A percentile compares a stretch with the other conserved stretches of the same genome.
Conservation (phyloP, 2,113 vertebrate species). For the Cygnus atratus region DNA sequence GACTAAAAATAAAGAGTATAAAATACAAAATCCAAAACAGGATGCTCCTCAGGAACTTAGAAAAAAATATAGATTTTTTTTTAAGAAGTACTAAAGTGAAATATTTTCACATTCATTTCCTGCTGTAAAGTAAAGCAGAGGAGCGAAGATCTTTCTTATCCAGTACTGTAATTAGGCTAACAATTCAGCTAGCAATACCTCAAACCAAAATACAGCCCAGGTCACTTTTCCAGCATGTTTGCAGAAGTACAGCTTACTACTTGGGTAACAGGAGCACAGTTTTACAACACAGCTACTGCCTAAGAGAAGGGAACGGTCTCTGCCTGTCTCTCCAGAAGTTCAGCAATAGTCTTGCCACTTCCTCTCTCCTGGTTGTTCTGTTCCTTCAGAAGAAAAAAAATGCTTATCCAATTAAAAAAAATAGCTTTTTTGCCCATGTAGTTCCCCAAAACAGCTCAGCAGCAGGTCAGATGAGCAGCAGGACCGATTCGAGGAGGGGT, state of each 20-base stretch:
- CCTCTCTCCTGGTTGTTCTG: background rate
- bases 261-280: background rate
- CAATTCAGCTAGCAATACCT: background rate
- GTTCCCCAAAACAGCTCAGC: background rate
- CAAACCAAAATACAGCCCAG: background rate
- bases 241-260: background rate
- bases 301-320: background rate
- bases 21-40: background rate
- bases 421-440: background rate
- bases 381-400: background rate
- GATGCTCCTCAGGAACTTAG: background rate
- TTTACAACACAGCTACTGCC: background rate
- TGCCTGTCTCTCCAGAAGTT: background rate
- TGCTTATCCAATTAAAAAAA: background rate
- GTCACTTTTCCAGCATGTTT: background rate
- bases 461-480: background rate
- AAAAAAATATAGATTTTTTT: background rate
- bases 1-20: background rate
- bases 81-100: background rate
- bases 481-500: background rate
- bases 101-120: slow-evolving; percentile 21
- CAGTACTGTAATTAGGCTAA: background rate
- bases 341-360: background rate
- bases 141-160: background rate
- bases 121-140: background rate